Base-by-base conservation (phyloP, 2,888 invertebrate genomes). In the Drosophila flavopinicola region DNA sequence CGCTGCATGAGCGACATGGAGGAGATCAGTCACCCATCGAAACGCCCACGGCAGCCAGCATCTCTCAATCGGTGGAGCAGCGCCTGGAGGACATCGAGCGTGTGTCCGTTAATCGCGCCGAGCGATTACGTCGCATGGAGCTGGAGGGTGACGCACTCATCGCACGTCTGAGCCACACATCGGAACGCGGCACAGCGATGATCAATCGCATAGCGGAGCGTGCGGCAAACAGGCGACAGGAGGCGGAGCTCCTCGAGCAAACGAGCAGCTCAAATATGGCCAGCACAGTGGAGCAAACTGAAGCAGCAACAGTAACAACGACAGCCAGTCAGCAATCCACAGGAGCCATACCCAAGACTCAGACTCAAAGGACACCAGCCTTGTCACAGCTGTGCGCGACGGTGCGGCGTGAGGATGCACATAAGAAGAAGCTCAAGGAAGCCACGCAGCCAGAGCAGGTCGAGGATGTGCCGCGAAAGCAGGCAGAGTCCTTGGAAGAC, bases 61-160 rank as follows among this genome's bases (percentile, higher is more conserved):
- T 78, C n/a, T 70, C 78, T 7, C 60, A 65, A 20, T 75, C 65
- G 0, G 74, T 89, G 9, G 90, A 88, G 39, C 79, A 88, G 25
- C 88, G 90, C 1, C 66, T 90, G 20, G 87, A 89, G 53, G 87
- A 89, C 51, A 89, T 90, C 4, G 88, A 89, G n/a, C 77, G 87
- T 15, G 87, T 89, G 2, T 86, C 89, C 1, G 74, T 73, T 0
- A 88, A 88, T 56, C 80, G 90, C 3, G 87, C 88, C 11, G 89
- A 90, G 58, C 88, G 88, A 11, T 37, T 85, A 51, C 91, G 74
- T 78, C 90, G 94, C 48, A 91, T 97, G 59, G 97, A 97, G 91
- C 95, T 96, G 77, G 95, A 97, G 90, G 95, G 96, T 2, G 94
- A 94, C 69, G 94, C 94, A 73, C 91, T 97, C 10, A 94, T 96